These are phyloP conservation scores for Mellilla xanthometata DNA, from an alignment of 2,888 invertebrate genomes.

Conservation along the genomic window DNA sequence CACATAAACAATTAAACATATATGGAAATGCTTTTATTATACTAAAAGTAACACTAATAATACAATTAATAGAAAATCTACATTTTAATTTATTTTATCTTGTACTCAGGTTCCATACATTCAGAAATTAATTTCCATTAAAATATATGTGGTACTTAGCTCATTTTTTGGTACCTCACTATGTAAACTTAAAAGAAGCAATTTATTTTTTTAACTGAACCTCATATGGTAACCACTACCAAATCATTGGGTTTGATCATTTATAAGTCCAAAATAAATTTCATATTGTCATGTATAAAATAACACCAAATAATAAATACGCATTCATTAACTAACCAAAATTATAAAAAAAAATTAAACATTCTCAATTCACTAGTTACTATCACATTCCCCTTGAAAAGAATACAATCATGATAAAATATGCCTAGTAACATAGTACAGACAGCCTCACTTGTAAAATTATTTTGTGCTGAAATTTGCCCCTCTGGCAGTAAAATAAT, in stretches of 20 bases:
- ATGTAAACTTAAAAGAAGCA: background rate
- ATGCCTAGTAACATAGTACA: background rate
- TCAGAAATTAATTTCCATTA: no score
- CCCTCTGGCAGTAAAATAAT: background rate
- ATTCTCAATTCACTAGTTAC: no score
- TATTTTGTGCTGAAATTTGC: conserved; percentile 1
- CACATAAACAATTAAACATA: conserved; percentile 34
- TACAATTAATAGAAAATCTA: conserved; percentile 10
- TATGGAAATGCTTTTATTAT: conserved; percentile 46
- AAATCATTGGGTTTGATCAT: no score
- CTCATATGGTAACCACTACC: no score
- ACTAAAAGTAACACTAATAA: conserved; percentile 25
- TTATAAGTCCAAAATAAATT: no score
- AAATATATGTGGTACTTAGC: background rate
- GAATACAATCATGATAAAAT: no score
- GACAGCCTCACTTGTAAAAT: background rate
- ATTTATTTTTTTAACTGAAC: no score
- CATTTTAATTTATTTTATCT: conserved; percentile 13
- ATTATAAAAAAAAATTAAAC: no score
- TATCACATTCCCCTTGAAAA: no score
- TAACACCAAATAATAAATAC: no score
- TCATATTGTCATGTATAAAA: no score
- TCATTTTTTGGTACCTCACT: background rate
- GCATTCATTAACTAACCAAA: no score
- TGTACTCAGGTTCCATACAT: conserved; percentile 1